These are phyloP conservation scores for Characodon lateralis DNA, from an alignment of 2,797 vertebrate species.

Conservation along the genomic window DNA sequence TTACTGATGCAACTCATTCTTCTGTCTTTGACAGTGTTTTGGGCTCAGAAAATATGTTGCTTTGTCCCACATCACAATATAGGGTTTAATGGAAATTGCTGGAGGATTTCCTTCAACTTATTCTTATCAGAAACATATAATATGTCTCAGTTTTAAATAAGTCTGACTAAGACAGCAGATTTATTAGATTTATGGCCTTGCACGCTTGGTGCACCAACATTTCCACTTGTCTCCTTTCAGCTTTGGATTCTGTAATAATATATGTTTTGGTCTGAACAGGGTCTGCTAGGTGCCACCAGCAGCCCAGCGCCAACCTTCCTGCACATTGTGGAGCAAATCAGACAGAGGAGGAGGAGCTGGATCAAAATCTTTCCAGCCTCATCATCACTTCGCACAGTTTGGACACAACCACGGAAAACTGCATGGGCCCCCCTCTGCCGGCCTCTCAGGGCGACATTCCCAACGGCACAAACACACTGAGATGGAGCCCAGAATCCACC, in stretches of 20 bases:
- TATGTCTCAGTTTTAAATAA: not conserved
- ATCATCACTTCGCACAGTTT: slow-evolving; percentile 46
- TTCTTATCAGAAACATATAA: not conserved
- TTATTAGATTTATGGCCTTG: not conserved
- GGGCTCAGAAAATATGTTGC: too few species aligned
- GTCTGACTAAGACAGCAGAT: not conserved
- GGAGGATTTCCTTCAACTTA: not conserved
- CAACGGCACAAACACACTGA: slow-evolving; percentile 58
- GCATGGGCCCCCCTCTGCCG: slow-evolving; percentile 45
- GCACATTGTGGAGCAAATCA: slow-evolving; percentile 36
- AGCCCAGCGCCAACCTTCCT: slow-evolving; percentile 33
- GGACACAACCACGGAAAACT: slow-evolving; percentile 61
- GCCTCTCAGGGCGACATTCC: slow-evolving; percentile 59
- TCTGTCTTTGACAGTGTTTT: too few species aligned
- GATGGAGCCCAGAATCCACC: slow-evolving; percentile 70
- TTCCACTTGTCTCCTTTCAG: slow-evolving; percentile 20
- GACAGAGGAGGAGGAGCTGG: slow-evolving; percentile 45
- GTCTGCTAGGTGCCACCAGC: slow-evolving; percentile 58
- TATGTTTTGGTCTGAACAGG: slow-evolving; percentile 62
- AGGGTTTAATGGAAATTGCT: not conserved
- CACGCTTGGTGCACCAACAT: too few species aligned
- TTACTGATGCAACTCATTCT: too few species aligned
- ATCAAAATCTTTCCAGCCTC: slow-evolving; percentile 62
- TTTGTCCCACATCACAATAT: not conserved
- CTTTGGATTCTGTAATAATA: slow-evolving; percentile 21